Conservation (phyloP, 1,140 invertebrate species). For the Dufourea novaeangliae region DNA sequence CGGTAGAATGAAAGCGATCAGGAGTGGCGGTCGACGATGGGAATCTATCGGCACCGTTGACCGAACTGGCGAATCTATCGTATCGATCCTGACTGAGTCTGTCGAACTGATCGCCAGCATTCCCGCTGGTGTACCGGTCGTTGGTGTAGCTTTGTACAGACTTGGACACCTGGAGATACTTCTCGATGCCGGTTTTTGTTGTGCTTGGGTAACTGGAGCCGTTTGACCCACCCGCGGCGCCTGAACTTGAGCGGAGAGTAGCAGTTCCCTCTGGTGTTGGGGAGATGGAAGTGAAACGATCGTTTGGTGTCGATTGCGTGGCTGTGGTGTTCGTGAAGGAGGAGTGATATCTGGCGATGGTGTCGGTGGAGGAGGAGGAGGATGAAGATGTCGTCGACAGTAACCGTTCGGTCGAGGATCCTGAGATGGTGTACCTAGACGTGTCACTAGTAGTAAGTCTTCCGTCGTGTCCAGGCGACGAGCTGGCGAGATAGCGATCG, state of each 20-base stretch:
- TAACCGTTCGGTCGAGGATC: slow-evolving; percentile 75
- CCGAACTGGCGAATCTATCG: slow-evolving; percentile 51
- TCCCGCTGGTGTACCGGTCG: slow-evolving; percentile 46
- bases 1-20: slow-evolving; percentile 71
- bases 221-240: background rate
- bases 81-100: slow-evolving; percentile 72
- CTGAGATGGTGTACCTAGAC: slow-evolving; percentile 58
- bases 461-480: slow-evolving; percentile 67
- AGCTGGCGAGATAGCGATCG: slow-evolving; percentile 71
- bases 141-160: slow-evolving; percentile 57
- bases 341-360: slow-evolving; percentile 66
- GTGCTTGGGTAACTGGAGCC: slow-evolving; percentile 36
- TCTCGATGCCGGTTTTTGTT: slow-evolving; percentile 47
- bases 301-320: slow-evolving; percentile 52
- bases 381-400: slow-evolving; percentile 76
- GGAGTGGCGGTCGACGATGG: slow-evolving; percentile 57
- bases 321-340: slow-evolving; percentile 48
- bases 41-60: slow-evolving; percentile 63
- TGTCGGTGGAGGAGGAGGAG: slow-evolving; percentile 82
- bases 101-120: slow-evolving; percentile 49
- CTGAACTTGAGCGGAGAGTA: background rate
- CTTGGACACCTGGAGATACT: slow-evolving; percentile 63
- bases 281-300: slow-evolving; percentile 60
- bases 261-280: slow-evolving; percentile 56
- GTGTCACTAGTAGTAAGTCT: slow-evolving; percentile 48